These are phyloP conservation scores for Crotalus horridus DNA, from an alignment of 2,113 vertebrate genomes.

Conservation along the genomic window DNA sequence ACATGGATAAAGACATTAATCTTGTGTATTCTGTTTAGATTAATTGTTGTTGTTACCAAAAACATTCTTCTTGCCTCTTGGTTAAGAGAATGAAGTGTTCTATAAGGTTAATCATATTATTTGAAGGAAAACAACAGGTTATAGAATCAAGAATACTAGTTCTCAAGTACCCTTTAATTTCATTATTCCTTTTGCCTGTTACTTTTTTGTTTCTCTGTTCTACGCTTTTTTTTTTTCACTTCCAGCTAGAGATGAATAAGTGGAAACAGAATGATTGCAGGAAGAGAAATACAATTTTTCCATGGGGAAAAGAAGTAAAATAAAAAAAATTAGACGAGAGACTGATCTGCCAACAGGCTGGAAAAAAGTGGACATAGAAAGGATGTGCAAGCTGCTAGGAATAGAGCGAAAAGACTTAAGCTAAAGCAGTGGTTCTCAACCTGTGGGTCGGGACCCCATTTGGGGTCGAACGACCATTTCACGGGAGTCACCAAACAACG, in stretches of 20 bases:
- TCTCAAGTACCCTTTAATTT: not conserved
- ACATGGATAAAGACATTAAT: not conserved
- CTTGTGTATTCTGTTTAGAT: not conserved
- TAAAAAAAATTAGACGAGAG: not conserved
- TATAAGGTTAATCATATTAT: not conserved
- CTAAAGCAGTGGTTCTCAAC: too few relatives aligned
- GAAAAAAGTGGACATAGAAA: not conserved
- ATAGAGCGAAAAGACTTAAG: not conserved
- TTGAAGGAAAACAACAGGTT: not conserved
- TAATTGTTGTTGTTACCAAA: not conserved
- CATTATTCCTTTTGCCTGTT: not conserved
- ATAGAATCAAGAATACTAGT: not conserved
- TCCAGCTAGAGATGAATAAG: conserved; percentile 23
- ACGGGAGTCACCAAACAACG: too few relatives aligned
- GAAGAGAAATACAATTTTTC: not conserved
- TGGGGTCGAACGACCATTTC: too few relatives aligned
- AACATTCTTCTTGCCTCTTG: not conserved
- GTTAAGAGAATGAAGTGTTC: not conserved
- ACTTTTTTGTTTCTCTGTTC: not conserved
- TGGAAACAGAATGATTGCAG: not conserved
- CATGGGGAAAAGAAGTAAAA: not conserved
- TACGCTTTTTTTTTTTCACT: conserved; percentile 22
- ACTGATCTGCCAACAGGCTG: not conserved
- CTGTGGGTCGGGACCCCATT: too few relatives aligned
- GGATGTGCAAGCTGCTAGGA: not conserved